Evolutionary conservation across 1,140 invertebrate species (phyloP), one percentile per base, ranked within the genome.

Genomic region (Microplitis mediator): DNA sequence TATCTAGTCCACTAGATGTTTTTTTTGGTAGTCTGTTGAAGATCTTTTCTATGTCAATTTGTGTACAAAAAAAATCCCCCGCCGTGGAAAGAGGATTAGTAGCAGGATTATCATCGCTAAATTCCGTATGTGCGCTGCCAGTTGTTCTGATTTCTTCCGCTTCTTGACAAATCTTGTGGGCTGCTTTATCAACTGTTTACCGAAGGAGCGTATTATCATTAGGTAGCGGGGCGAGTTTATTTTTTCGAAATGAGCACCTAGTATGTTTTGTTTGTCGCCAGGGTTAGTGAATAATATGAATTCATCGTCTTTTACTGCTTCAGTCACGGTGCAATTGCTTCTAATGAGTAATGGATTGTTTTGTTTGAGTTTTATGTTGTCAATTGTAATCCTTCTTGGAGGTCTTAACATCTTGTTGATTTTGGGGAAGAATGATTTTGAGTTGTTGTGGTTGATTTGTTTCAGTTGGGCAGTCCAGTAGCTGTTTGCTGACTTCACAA

Each of bases 1-100:
- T 51, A 51, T 76, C 69, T 5, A 72, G 31, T 6, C 75, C 72
- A 11, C 36, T 16, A 31, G 75, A 76, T 16, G 39, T 69, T 71
- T 76, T 72, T 14, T 72, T 70, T 39, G 23, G 31, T 3, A 74
- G 14, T 4, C 56, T 60, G 5, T 65, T 60, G 3, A 72, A 50
- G 6, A 71, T 71, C 52, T 56, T 45, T 14, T 4, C 13, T 11
- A 74, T 6, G 16, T 60, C n/a, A 0, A 5, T 0, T 36, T 4
- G 34, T 3, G n/a, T 68, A 8, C 45, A 52, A 14, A 74, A 69
- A 32, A 45, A 51, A 32, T 4, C 36, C 3, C 8, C 50, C 13
- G 8, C 1, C 4, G 3, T 11, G n/a, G 3, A 34, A 14, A 16
- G 13, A 14, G 34, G 34, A 3, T 4, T 3, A n/a, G n/a, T n/a